Percentiles rank a stretch among this genome's conserved stretches.
Evolutionary conservation across 2,888 invertebrate genomes (phyloP).

Genomic region (Clistopyga incitator): DNA sequence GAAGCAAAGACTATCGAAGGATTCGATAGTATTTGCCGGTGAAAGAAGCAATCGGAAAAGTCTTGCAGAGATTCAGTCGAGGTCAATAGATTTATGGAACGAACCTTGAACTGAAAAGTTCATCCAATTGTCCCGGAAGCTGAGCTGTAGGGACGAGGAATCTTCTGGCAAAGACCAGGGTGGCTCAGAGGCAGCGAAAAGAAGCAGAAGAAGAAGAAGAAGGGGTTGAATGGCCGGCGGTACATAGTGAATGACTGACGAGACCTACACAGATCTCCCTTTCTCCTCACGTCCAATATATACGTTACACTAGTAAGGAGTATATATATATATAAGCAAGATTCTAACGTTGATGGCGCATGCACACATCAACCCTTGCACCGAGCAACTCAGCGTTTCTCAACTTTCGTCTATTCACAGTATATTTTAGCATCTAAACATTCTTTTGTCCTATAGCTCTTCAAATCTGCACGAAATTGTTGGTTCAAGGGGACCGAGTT

Average conservation of each 20-base stretch:
- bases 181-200: conserved; percentile 44
- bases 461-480: too few relatives aligned
- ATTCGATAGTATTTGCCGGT: not conserved
- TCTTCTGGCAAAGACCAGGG: conserved; percentile 31
- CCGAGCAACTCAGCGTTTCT: conserved; percentile 64
- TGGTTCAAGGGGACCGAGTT: too few relatives aligned
- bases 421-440: not conserved
- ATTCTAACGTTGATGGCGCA: conserved; percentile 52
- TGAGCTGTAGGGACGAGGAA: conserved; percentile 50
- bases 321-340: conserved; percentile 53
- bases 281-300: conserved; percentile 41
- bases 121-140: conserved; percentile 68
- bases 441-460: not conserved
- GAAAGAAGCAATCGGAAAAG: conserved; percentile 2
- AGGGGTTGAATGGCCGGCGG: conserved; percentile 75
- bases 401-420: conserved; percentile 57
- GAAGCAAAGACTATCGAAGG: too few relatives aligned
- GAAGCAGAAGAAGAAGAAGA: conserved; percentile 66
- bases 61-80: conserved; percentile 25
- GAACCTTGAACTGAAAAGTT: conserved; percentile 65
- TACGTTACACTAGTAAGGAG: conserved; percentile 28
- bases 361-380: conserved; percentile 59
- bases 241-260: conserved; percentile 76
- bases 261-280: conserved; percentile 75
- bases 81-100: conserved; percentile 47